Conservation (phyloP, 2,113 vertebrate genomes). For the Microtus richardsoni region DNA sequence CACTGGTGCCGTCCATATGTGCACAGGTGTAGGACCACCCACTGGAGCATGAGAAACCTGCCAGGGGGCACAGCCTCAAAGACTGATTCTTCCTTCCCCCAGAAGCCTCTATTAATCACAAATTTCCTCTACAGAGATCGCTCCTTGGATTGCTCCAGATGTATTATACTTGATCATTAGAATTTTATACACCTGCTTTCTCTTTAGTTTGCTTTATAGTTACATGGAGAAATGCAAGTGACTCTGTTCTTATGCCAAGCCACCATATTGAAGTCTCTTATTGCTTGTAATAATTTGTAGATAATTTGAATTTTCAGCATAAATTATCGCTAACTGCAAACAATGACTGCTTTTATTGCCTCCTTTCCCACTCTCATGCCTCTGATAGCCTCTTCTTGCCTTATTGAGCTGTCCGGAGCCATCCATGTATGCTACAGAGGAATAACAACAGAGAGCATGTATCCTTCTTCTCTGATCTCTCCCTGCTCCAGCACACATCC, state of each 20-base stretch:
- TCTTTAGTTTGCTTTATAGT: constrained; percentile 40
- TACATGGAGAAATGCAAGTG: constrained; percentile 28
- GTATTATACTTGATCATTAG: not conserved
- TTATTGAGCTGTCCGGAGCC: constrained; percentile 5
- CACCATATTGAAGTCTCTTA: constrained; percentile 27
- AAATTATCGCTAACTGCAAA: constrained; percentile 42
- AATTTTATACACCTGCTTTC: constrained; percentile 32
- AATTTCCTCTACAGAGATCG: constrained; percentile 20
- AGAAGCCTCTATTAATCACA: not conserved
- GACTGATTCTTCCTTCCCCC: not conserved
- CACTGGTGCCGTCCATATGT: not conserved
- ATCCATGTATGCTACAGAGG: not conserved
- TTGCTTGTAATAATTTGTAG: constrained; percentile 49
- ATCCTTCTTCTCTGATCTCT: not conserved
- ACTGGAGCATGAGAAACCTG: not conserved
- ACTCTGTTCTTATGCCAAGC: constrained; percentile 29
- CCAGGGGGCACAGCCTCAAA: not conserved
- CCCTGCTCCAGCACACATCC: not conserved
- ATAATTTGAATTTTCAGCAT: constrained; percentile 43
- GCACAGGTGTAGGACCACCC: not conserved
- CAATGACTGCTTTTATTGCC: not conserved
- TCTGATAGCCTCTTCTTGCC: constrained; percentile 23
- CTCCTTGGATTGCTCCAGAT: constrained; percentile 24
- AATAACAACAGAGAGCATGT: not conserved
- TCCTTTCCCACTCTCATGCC: constrained; percentile 1